Conservation (phyloP, 2,113 vertebrate species). For the Tupaia tana region DNA sequence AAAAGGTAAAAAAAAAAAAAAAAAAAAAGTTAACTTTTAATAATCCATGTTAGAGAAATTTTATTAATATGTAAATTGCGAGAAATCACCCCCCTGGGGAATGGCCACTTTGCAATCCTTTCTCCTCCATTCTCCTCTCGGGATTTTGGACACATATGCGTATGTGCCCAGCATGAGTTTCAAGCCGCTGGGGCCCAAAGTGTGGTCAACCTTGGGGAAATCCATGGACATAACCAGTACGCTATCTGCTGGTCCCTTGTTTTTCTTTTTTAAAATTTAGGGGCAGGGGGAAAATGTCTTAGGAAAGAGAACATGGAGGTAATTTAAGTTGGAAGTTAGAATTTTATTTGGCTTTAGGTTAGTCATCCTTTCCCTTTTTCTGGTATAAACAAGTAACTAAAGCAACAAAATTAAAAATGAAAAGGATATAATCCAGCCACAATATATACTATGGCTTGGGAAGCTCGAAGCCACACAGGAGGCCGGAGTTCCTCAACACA, state of each 20-base stretch:
- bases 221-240: no score
- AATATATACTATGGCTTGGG: no score
- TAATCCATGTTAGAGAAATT: not conserved
- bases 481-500: no score
- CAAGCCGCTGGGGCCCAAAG: no score
- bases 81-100: no score
- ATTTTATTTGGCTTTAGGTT: conserved; percentile 58
- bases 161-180: no score
- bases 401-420: not conserved
- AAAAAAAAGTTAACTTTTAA: conserved; percentile 18
- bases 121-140: no score
- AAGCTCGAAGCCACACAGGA: no score
- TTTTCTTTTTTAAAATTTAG: not conserved
- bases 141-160: no score
- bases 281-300: not conserved
- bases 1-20: not conserved
- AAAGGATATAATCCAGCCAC: no score
- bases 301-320: not conserved
- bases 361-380: not conserved
- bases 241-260: not conserved
- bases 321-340: conserved; percentile 32
- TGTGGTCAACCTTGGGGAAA: no score
- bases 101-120: no score
- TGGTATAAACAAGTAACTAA: conserved; percentile 7
- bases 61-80: not conserved